These are phyloP conservation scores for Ciconia boyciana DNA, from an alignment of 2,113 vertebrate genomes.

Conservation along the genomic window DNA sequence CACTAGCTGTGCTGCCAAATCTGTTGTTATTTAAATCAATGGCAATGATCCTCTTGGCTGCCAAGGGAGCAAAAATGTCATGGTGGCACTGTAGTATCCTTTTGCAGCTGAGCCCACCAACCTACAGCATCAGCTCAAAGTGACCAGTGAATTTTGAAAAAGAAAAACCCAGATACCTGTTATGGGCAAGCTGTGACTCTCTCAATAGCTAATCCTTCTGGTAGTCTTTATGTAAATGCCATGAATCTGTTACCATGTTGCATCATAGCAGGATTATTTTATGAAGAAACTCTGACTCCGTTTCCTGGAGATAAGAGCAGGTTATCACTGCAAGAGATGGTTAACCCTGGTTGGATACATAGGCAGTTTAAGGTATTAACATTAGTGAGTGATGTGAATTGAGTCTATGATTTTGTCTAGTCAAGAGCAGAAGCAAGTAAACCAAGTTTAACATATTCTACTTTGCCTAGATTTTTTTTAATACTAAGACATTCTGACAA, in stretches of 20 bases:
- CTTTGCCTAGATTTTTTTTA: neutral
- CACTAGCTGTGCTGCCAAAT: neutral
- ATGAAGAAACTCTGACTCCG: constrained; percentile 52
- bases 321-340: neutral
- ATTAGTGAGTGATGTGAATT: neutral
- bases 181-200: neutral
- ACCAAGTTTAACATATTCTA: neutral
- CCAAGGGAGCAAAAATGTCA: neutral
- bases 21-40: neutral
- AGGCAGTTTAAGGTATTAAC: neutral
- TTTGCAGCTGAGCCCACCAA: neutral
- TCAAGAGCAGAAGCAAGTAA: neutral
- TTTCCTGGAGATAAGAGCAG: constrained; percentile 40
- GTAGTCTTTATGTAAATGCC: neutral
- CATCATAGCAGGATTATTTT: constrained; percentile 17
- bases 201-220: neutral
- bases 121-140: neutral
- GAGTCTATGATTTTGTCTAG: neutral
- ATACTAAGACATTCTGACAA: neutral
- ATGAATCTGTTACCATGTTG: neutral
- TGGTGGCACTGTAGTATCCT: neutral
- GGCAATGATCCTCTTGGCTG: neutral
- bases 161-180: neutral
- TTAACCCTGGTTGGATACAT: neutral
- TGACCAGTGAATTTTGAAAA: neutral